Base-by-base conservation (phyloP, 2,888 invertebrate genomes). In the Drosophila nr. medialis region DNA sequence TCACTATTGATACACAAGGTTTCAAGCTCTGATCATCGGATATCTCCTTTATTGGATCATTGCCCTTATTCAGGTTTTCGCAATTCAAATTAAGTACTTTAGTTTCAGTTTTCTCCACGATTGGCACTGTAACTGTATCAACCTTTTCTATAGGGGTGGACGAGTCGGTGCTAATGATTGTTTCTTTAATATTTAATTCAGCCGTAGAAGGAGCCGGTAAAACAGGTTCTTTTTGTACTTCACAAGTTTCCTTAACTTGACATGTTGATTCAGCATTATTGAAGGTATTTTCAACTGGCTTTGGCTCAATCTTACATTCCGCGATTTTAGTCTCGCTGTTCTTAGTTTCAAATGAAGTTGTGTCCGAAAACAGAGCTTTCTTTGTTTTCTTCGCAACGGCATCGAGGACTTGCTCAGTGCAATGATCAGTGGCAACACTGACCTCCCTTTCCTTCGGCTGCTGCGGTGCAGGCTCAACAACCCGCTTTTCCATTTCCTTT, bases 301-400 rank as follows among this genome's bases (percentile, higher is more conserved):
- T 77, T 2, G 27, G 42, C 30, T 77, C 77, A 53, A 60, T 29
- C 64, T 70, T 77, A 10, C 50, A 48, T 10, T 75, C 80, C 1
- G n/a, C 34, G 2, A 38, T 11, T 48, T 53, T 38, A 21, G 11
- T 48, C 3, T 80, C 70, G n/a, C 15, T 58, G 4, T 4, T 32
- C 32, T 77, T 69, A 1, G 40, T 55, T 21, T 79, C 83, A 21
- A 78, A 82, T 6, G 71, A 56, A 13, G 78, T 50, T 6, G 73
- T 74, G n/a, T 91, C 91, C 4, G 92, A 87, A 40, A 91, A 89
- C n/a, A 92, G 71, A 3, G 91, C 91, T 58, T 93, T 92, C 68
- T 93, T 93, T 0, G 92, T 93, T 76, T 93, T 93, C 77, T 93
- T 92, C 2, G 93, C 91, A 36, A 91, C 91, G 2, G 92, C 91